Conservation (phyloP, 2,888 invertebrate genomes). For the Drosophila neotestacea region DNA sequence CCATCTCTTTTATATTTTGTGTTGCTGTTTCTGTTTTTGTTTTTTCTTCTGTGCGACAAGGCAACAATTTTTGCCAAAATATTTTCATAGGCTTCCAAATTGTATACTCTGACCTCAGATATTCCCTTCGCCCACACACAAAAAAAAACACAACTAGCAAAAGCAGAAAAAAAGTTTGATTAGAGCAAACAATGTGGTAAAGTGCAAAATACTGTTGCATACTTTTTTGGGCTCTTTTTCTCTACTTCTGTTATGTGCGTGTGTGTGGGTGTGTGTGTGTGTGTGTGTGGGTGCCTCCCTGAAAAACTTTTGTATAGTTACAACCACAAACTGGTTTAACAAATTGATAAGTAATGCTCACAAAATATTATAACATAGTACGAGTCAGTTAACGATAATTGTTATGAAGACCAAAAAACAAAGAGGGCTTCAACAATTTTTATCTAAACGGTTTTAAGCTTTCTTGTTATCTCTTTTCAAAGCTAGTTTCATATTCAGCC, state of each 20-base stretch:
- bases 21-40: background rate
- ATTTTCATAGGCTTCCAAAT: constrained; percentile 57
- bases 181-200: constrained; percentile 62
- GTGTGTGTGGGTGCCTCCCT: background rate
- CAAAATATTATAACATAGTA: constrained; percentile 23
- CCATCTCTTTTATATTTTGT: background rate
- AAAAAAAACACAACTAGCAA: constrained; percentile 8
- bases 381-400: constrained; percentile 15
- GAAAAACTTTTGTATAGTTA: constrained; percentile 30
- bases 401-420: constrained; percentile 3
- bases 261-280: background rate
- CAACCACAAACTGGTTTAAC: constrained; percentile 34
- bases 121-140: background rate
- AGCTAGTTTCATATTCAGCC: background rate
- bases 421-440: background rate
- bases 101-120: constrained; percentile 1
- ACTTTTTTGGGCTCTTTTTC: constrained; percentile 42
- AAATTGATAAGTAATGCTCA: constrained; percentile 44
- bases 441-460: background rate
- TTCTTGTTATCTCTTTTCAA: background rate
- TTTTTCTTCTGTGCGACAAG: constrained; percentile 12
- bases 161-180: constrained; percentile 58
- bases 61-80: constrained; percentile 47
- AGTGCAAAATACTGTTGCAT: constrained; percentile 75
- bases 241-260: background rate